Conservation (phyloP, 2,797 vertebrate species). For the Kryptopterus vitreolus region DNA sequence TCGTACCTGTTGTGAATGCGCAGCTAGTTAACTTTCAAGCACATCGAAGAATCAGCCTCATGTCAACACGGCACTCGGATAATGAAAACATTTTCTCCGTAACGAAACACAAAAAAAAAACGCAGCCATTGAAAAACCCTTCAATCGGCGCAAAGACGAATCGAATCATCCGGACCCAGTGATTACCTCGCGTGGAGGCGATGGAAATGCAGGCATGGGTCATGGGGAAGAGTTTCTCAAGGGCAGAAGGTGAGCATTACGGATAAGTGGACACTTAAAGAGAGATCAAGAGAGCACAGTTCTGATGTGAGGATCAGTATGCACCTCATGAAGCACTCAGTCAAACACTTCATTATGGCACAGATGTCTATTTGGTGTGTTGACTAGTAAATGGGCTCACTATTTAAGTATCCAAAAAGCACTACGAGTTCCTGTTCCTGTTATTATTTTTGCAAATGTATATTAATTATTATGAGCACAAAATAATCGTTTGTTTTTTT, state of each 20-base stretch:
- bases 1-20: no score
- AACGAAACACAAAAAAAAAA: no score
- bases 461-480: no score
- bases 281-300: constrained; percentile 15
- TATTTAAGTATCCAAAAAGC: no score
- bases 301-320: constrained; percentile 33
- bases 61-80: not conserved
- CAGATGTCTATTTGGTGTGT: not conserved
- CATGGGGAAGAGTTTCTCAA: not conserved
- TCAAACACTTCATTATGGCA: not conserved
- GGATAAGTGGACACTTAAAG: constrained; percentile 23
- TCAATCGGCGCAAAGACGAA: constrained; percentile 2
- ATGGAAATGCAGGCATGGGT: not conserved
- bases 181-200: not conserved
- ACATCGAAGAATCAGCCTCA: not conserved
- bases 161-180: not conserved
- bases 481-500: no score
- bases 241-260: constrained; percentile 30
- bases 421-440: no score
- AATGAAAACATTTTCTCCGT: not conserved
- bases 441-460: no score
- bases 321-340: constrained; percentile 19
- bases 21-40: no score
- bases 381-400: no score
- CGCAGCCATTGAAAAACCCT: not conserved